Conservation (phyloP, 2,797 vertebrate species). For the Glyptemys insculpta region DNA sequence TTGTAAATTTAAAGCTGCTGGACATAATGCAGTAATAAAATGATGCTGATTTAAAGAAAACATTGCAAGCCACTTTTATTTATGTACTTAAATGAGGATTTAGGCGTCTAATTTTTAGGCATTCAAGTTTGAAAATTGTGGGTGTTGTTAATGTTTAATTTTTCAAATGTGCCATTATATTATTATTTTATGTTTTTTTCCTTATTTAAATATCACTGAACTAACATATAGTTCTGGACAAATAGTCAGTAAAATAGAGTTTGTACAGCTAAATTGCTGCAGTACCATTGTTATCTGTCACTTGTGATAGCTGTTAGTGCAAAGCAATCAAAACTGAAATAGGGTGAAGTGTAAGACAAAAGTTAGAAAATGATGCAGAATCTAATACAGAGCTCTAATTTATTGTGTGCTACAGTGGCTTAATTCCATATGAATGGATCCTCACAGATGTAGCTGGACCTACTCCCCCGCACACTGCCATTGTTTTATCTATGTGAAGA, state of each 20-base stretch:
- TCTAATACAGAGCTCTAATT: background rate
- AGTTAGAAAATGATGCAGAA: background rate
- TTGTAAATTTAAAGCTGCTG: background rate
- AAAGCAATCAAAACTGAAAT: background rate
- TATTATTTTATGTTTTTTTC: background rate
- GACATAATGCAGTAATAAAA: background rate
- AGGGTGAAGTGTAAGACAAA: background rate
- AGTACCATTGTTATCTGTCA: background rate
- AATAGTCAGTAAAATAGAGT: background rate
- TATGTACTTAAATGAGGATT: background rate
- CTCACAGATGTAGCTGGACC: background rate
- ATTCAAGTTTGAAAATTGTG: background rate
- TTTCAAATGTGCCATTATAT: background rate
- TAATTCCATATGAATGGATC: background rate
- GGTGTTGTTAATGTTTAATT: background rate
- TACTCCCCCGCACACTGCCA: background rate
- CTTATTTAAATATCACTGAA: background rate
- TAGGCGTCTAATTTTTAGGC: background rate
- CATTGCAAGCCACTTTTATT: background rate
- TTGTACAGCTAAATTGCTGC: background rate
- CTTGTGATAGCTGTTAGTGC: background rate
- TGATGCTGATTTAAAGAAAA: conserved; percentile 1
- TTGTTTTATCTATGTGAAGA: background rate
- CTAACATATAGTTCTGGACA: background rate
- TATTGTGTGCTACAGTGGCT: background rate